Conservation (phyloP, 2,888 invertebrate species). For the Metellina segmentata region DNA sequence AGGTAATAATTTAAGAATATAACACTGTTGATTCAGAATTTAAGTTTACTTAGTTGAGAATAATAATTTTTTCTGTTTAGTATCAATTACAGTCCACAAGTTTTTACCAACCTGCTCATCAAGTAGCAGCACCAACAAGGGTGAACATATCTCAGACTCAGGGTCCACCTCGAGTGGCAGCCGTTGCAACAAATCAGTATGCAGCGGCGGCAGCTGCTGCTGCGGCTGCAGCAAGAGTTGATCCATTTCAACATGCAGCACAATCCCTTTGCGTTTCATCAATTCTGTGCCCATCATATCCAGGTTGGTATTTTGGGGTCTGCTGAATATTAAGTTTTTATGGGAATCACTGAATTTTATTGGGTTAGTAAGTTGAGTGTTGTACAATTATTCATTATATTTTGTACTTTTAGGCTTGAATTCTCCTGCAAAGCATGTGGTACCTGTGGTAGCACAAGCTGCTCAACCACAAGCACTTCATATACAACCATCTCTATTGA, state of each 20-base stretch:
- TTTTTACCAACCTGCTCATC: slow-evolving; percentile 80
- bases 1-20: too few relatives aligned
- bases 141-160: slow-evolving; percentile 78
- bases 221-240: slow-evolving; percentile 84
- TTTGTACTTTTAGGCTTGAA: slow-evolving; percentile 82
- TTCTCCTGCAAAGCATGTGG: slow-evolving; percentile 87
- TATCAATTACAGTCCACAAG: slow-evolving; percentile 87
- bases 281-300: slow-evolving; percentile 92
- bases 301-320: slow-evolving; percentile 82
- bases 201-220: slow-evolving; percentile 81
- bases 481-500: slow-evolving; percentile 89
- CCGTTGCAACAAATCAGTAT: slow-evolving; percentile 80
- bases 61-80: slow-evolving; percentile 81
- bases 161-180: slow-evolving; percentile 79
- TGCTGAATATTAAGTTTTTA: neutral
- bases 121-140: slow-evolving; percentile 79
- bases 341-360: neutral
- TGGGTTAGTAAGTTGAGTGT: neutral
- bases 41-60: too few relatives aligned
- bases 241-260: slow-evolving; percentile 85
- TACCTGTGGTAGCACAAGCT: slow-evolving; percentile 83
- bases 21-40: too few relatives aligned
- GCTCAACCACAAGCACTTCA: slow-evolving; percentile 86
- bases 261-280: slow-evolving; percentile 94
- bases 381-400: neutral